Base-by-base conservation (phyloP, 1,140 invertebrate genomes). In the Diuraphis noxia region DNA sequence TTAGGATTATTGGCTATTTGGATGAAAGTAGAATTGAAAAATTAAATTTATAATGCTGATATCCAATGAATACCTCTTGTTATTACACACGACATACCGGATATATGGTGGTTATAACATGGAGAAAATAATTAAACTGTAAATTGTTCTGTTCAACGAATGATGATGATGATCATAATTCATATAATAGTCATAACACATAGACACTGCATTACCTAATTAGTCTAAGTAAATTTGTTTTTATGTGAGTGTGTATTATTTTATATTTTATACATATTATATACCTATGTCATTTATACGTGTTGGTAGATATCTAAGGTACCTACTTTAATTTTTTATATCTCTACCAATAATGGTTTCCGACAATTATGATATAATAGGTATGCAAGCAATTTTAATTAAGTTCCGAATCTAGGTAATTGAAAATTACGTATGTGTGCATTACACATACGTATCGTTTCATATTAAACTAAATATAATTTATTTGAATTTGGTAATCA, bases 121-220 rank as follows among this genome's bases (percentile, higher is more conserved):
- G 10, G 56, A 72, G n/a, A 72, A 38, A 82, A 82, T 41, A 82
- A 82, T 82, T 84, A 84, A 81, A 81, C 4, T 81, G 36, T 81
- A 38, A 79, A 25, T 81, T 30, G 36, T 81, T 38, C 25, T 38
- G 36, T 81, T 40, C 36, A 25, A 38, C 36, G 38, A 81, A 81
- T 81, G 36, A 40, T 40, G 56, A 17, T 6, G 30, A 72, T n/a
- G n/a, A n/a, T n/a, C n/a, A n/a, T n/a, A n/a, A n/a, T n/a, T 81
- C 23, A 81, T 40, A 23, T n/a, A n/a, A n/a, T n/a, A 81, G 30
- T 56, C 36, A 79, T 23, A 79, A 21, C 19, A 81, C 79, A 81
- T 81, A 38, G 25, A 81, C 23, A 40, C 38, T 81, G 25, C 23
- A 81, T 30, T 40, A n/a, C n/a, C n/a, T n/a, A 38, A 81, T 81